Conservation (phyloP, 2,888 invertebrate genomes). For the Prenolepis imparis region DNA sequence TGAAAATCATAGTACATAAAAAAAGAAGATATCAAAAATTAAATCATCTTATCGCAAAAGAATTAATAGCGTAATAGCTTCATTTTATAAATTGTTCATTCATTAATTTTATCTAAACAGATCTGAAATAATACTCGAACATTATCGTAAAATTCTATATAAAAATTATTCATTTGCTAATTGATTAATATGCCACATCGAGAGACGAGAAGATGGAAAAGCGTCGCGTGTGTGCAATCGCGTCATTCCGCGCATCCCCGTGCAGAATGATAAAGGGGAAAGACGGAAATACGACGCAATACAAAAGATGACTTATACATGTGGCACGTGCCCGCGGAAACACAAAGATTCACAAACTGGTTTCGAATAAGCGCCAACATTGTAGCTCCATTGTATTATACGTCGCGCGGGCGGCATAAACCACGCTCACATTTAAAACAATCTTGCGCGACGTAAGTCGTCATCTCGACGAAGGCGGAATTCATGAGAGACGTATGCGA, state of each 20-base stretch:
- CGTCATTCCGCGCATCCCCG: conserved; percentile 24
- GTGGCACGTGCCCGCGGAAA: conserved; percentile 17
- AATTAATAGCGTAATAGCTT: neutral
- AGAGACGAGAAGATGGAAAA: conserved; percentile 20
- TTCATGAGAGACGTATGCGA: conserved; percentile 26
- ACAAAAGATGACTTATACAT: conserved; percentile 53
- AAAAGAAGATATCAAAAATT: neutral
- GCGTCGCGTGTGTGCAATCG: neutral
- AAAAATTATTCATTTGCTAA: neutral
- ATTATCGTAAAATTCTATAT: neutral
- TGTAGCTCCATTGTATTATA: conserved; percentile 25
- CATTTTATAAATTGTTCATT: conserved; percentile 4
- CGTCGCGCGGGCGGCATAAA: conserved; percentile 1
- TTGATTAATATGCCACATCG: neutral
- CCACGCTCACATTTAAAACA: conserved; percentile 45
- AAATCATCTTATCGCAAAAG: neutral
- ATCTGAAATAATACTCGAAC: neutral
- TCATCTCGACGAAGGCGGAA: conserved; percentile 18
- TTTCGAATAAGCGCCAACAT: conserved; percentile 36
- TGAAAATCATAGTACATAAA: conserved; percentile 33
- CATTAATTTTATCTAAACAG: neutral
- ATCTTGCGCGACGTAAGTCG: conserved; percentile 38
- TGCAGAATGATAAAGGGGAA: neutral
- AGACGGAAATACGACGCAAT: conserved; percentile 9
- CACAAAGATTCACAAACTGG: conserved; percentile 40